These are phyloP conservation scores for Siniperca knerii DNA, from an alignment of 2,113 vertebrate species.

Conservation along the genomic window DNA sequence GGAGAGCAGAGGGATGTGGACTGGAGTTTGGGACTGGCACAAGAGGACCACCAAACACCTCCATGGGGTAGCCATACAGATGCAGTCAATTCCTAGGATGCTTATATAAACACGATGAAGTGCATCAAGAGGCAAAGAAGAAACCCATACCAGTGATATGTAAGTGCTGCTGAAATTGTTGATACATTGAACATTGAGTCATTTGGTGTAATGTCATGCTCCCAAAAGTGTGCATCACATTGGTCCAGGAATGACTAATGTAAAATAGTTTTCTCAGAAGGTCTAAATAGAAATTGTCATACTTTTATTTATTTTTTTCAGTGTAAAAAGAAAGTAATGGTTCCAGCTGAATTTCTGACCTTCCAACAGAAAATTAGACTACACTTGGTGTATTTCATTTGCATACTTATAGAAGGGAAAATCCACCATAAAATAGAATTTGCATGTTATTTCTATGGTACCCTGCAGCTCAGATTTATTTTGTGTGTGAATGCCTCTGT, in stretches of 20 bases:
- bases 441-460: not conserved
- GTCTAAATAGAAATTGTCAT: not conserved
- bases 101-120: slow-evolving; percentile 42
- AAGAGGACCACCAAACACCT: slow-evolving; percentile 49
- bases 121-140: slow-evolving; percentile 50
- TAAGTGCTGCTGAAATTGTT: slow-evolving; percentile 67
- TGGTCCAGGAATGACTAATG: not conserved
- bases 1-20: slow-evolving; percentile 45
- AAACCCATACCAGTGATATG: slow-evolving; percentile 67
- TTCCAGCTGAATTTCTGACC: not conserved
- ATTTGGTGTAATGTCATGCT: slow-evolving; percentile 11
- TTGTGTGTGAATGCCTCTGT: not conserved
- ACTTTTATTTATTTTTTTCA: not conserved
- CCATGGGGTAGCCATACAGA: slow-evolving; percentile 64
- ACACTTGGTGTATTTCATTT: not conserved
- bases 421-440: not conserved
- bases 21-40: slow-evolving; percentile 28
- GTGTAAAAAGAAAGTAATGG: not conserved
- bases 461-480: not conserved
- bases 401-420: not conserved
- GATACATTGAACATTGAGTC: not conserved
- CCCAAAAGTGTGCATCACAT: not conserved
- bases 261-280: not conserved
- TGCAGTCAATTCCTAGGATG: slow-evolving; percentile 26
- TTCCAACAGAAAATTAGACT: not conserved